Evolutionary conservation across 2,888 invertebrate genomes (phyloP).

Genomic region (Plemyria rubiginata): DNA sequence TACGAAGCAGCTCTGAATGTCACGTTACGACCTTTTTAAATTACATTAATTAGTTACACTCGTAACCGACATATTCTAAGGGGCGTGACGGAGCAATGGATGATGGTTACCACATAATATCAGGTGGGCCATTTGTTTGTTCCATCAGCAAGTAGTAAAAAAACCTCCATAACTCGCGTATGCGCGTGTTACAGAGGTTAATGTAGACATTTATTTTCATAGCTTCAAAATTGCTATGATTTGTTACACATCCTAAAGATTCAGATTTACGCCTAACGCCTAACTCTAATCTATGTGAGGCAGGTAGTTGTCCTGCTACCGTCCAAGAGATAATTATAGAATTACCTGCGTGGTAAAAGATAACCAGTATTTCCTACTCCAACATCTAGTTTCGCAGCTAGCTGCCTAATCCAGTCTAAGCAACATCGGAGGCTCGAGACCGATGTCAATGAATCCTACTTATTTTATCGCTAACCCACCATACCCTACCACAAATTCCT

Average conservation of each 20-base stretch:
- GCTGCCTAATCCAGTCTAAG: conserved; percentile 64
- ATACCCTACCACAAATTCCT: conserved; percentile 48
- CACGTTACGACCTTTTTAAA: conserved; percentile 31
- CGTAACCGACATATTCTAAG: too few species aligned
- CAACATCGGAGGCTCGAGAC: conserved; percentile 65
- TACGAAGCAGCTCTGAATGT: conserved; percentile 35
- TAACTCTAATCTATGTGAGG: neutral
- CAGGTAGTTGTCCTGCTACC: neutral
- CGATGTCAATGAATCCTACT: conserved; percentile 76
- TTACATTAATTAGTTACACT: neutral
- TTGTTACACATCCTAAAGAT: too few species aligned
- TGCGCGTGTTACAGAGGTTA: too few species aligned
- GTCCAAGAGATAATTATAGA: conserved; percentile 1
- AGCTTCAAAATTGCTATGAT: too few species aligned
- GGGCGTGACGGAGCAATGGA: too few species aligned
- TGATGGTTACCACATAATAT: too few species aligned
- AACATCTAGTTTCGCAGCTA: conserved; percentile 44
- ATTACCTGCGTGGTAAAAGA: neutral
- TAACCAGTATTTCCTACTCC: conserved; percentile 7
- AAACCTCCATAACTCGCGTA: too few species aligned
- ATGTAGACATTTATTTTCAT: too few species aligned
- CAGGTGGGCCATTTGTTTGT: too few species aligned
- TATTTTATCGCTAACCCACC: conserved; percentile 64
- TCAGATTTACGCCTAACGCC: neutral
- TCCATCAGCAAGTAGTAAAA: too few species aligned